phyloP scores from a whole-genome alignment of 2,888 invertebrate genomes.

The Ectemnius cavifrons region DNA sequence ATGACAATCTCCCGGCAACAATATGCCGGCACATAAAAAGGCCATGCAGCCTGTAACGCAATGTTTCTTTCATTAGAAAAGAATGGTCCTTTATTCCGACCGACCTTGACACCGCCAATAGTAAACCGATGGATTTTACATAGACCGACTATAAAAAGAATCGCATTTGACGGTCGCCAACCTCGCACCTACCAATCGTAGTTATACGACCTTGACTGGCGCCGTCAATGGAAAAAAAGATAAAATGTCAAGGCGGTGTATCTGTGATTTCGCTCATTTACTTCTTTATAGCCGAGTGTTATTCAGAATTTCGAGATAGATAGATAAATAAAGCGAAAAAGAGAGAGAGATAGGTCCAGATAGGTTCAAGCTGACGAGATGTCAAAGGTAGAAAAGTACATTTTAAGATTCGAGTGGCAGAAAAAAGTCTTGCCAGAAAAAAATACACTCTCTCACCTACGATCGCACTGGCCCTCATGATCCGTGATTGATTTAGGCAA shows the following conservation, averaged over 20 bases:
- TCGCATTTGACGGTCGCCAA: not conserved
- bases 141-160: not conserved
- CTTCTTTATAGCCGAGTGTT: too few species aligned
- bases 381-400: too few species aligned
- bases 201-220: not conserved
- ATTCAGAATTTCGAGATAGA: too few species aligned
- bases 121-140: not conserved
- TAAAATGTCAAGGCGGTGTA: constrained; percentile 14
- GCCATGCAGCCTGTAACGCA: constrained; percentile 23
- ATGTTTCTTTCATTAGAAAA: not conserved
- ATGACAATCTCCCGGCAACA: not conserved
- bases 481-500: not conserved
- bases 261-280: not conserved
- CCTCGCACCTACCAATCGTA: not conserved
- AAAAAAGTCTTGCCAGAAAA: too few species aligned
- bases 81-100: not conserved
- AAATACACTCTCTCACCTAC: constrained; percentile 28
- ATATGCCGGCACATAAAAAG: constrained; percentile 1
- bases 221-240: not conserved
- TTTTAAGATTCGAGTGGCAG: too few species aligned
- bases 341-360: too few species aligned
- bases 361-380: too few species aligned
- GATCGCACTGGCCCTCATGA: constrained; percentile 20
- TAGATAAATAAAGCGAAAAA: too few species aligned
- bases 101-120: not conserved